Percentiles rank a stretch among this genome's conserved stretches.
phyloP scores from a whole-genome alignment of 1,140 invertebrate species.

The Drosophila obscura region DNA sequence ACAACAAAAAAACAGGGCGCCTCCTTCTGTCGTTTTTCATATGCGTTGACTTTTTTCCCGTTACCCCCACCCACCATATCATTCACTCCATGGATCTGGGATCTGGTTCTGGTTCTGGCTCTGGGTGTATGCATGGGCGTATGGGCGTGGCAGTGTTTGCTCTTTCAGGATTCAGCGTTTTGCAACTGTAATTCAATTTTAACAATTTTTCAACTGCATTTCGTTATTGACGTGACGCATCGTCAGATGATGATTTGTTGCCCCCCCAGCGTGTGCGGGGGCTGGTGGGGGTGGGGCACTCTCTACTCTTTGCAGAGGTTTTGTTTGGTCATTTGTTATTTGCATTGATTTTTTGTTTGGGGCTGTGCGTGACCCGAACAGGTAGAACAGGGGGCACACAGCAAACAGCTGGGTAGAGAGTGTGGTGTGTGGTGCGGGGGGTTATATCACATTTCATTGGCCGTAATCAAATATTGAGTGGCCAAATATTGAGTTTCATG shows the following conservation, averaged over 20 bases:
- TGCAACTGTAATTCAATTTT: conserved; percentile 84
- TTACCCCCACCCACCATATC: conserved; percentile 11
- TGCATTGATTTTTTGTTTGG: conserved; percentile 63
- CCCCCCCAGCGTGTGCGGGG: conserved; percentile 6
- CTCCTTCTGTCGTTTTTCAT: conserved; percentile 61
- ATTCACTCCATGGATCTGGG: too few relatives aligned
- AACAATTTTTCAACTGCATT: conserved; percentile 83
- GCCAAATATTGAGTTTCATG: conserved; percentile 49
- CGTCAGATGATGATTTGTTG: conserved; percentile 73
- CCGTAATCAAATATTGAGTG: conserved; percentile 77
- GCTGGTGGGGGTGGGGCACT: conserved; percentile 4
- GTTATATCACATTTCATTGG: conserved; percentile 45
- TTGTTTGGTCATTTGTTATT: conserved; percentile 76
- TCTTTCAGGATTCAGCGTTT: conserved; percentile 75
- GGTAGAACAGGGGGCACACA: background rate
- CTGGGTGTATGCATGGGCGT: background rate
- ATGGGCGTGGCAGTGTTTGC: conserved; percentile 65
- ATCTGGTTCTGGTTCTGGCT: conserved; percentile 3
- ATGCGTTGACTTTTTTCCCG: conserved; percentile 45
- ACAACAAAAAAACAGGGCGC: conserved; percentile 15
- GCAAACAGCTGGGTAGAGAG: background rate
- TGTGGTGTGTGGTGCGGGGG: too few relatives aligned
- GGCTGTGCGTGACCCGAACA: conserved; percentile 28
- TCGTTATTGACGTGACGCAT: conserved; percentile 83
- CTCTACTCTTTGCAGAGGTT: conserved; percentile 23